These are phyloP conservation scores for Lottia scabra DNA, from an alignment of 2,888 invertebrate species.

Conservation along the genomic window DNA sequence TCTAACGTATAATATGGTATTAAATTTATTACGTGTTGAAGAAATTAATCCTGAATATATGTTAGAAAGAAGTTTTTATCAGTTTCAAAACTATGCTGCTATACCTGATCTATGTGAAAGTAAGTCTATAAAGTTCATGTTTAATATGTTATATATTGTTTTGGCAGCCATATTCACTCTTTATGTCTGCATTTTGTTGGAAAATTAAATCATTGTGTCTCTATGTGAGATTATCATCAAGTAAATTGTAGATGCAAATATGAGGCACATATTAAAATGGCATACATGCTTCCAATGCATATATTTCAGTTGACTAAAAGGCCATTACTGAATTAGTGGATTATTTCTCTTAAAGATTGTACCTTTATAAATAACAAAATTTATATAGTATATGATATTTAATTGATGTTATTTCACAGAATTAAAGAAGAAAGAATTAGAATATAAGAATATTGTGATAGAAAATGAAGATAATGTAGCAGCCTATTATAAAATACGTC, in stretches of 20 bases:
- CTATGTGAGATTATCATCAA: too few species aligned
- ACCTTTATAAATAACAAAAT: too few species aligned
- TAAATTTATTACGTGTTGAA: conserved; percentile 95
- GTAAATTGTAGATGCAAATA: too few species aligned
- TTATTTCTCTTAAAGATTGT: too few species aligned
- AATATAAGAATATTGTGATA: conserved; percentile 70
- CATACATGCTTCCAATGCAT: too few species aligned
- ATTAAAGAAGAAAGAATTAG: conserved; percentile 57
- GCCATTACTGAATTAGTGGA: too few species aligned
- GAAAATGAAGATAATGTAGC: conserved; percentile 82
- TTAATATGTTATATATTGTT: background rate
- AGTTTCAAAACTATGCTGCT: conserved; percentile 97
- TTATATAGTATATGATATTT: too few species aligned
- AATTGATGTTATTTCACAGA: conserved; percentile 38
- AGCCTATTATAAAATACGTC: conserved; percentile 86
- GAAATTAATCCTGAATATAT: conserved; percentile 99
- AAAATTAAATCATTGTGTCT: too few species aligned
- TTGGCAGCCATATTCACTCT: too few species aligned
- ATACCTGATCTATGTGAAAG: conserved; percentile 88
- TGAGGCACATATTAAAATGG: too few species aligned
- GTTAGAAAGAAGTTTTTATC: conserved; percentile 97
- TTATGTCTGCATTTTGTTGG: too few species aligned
- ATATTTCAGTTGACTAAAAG: too few species aligned
- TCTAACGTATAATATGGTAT: conserved; percentile 98
- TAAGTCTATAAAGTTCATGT: conserved; percentile 36